Percentiles rank a stretch among this genome's conserved stretches.
These are phyloP conservation scores for Rachycentron canadum DNA, from an alignment of 2,797 vertebrate species.

Conservation along the genomic window DNA sequence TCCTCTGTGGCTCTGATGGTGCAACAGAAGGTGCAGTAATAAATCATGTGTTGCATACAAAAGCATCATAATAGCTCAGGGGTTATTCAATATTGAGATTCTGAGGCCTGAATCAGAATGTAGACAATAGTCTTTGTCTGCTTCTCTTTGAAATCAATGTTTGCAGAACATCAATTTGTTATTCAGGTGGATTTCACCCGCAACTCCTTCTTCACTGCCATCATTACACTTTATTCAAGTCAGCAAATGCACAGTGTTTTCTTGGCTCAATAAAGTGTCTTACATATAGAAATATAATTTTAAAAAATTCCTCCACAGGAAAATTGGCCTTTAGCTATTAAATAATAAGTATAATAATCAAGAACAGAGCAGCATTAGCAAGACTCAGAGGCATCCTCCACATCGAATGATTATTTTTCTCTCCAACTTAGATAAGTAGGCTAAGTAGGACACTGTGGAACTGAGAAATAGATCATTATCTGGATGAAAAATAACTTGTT, in stretches of 20 bases:
- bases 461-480: conserved; percentile 78
- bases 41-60: conserved; percentile 72
- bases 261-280: conserved; percentile 26
- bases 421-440: conserved; percentile 72
- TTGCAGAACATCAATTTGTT: conserved; percentile 47
- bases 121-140: conserved; percentile 45
- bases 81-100: conserved; percentile 68
- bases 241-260: conserved; percentile 28
- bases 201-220: conserved; percentile 1
- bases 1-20: conserved; percentile 42
- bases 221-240: conserved; percentile 18
- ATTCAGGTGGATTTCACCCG: conserved; percentile 45
- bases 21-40: conserved; percentile 71
- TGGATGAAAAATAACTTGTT: conserved; percentile 47
- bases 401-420: conserved; percentile 69
- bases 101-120: conserved; percentile 35
- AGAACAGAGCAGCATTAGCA: conserved; percentile 71
- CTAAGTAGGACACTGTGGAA: conserved; percentile 77
- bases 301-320: conserved; percentile 30
- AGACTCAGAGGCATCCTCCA: conserved; percentile 57
- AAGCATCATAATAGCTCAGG: conserved; percentile 67
- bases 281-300: conserved; percentile 29
- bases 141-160: conserved; percentile 43
- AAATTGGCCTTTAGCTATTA: conserved; percentile 65
- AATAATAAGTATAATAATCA: conserved; percentile 76